Evolutionary conservation across 2,888 invertebrate species (phyloP).

Genomic region (Oegoconia quadripuncta): DNA sequence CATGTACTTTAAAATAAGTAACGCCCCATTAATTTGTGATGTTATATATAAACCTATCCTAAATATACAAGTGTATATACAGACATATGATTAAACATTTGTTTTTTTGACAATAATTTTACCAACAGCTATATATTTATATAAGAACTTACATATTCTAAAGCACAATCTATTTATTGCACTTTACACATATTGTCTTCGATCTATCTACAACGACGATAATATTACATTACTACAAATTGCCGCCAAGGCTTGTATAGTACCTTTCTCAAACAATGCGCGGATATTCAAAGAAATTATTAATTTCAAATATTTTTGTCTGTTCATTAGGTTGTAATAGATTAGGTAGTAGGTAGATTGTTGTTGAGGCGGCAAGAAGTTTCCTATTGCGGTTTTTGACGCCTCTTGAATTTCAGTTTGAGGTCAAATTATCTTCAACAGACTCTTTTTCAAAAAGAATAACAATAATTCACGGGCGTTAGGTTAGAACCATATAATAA

Average conservation of each 20-base stretch:
- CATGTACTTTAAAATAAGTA: constrained; percentile 6
- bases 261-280: no score
- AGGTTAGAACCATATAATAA: no score
- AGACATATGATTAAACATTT: constrained; percentile 5
- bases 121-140: constrained; percentile 20
- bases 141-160: constrained; percentile 23
- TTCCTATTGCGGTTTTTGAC: no score
- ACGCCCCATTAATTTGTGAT: constrained; percentile 15
- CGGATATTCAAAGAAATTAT: no score
- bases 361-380: no score
- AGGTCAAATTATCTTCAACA: no score
- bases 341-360: no score
- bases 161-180: constrained; percentile 46
- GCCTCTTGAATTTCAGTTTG: no score
- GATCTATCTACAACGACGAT: constrained; percentile 10
- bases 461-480: no score
- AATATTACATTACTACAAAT: not conserved
- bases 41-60: constrained; percentile 6
- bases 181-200: constrained; percentile 45
- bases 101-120: constrained; percentile 1
- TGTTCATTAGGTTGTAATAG: no score
- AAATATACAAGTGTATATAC: constrained; percentile 13
- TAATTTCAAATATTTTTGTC: no score
- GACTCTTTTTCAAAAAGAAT: no score
- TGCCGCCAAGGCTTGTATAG: not conserved